Conservation (phyloP, 2,888 invertebrate genomes). For the Lasioglossum morio region DNA sequence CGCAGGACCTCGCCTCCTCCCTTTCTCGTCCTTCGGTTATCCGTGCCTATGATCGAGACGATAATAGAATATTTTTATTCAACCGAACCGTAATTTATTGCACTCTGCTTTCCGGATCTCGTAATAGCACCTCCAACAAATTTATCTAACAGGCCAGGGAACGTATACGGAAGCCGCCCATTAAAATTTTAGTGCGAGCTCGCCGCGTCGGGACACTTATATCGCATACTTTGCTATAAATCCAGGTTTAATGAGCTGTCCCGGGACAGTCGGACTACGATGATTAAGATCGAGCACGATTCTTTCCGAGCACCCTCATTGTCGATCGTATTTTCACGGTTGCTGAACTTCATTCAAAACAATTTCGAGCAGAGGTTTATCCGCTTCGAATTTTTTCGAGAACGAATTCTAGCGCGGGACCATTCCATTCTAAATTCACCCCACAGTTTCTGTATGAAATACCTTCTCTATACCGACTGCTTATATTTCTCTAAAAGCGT, state of each 20-base stretch:
- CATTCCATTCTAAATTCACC: background rate
- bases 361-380: background rate
- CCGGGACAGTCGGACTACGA: background rate
- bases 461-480: background rate
- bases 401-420: background rate
- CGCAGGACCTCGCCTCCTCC: conserved; percentile 53
- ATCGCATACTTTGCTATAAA: conserved; percentile 8
- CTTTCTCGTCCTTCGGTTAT: conserved; percentile 36
- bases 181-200: conserved; percentile 19
- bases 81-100: background rate
- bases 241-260: conserved; percentile 14
- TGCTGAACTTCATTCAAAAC: background rate
- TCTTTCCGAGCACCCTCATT: background rate
- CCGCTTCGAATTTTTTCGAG: background rate
- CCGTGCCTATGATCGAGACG: background rate
- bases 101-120: background rate
- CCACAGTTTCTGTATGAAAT: background rate
- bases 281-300: background rate
- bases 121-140: conserved; percentile 6
- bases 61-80: background rate
- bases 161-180: conserved; percentile 10
- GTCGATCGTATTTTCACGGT: background rate
- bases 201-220: background rate
- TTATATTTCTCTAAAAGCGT: conserved; percentile 3
- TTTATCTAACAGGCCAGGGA: background rate